Evolutionary conservation across 2,113 vertebrate genomes (phyloP).

Genomic region (Apus apus): DNA sequence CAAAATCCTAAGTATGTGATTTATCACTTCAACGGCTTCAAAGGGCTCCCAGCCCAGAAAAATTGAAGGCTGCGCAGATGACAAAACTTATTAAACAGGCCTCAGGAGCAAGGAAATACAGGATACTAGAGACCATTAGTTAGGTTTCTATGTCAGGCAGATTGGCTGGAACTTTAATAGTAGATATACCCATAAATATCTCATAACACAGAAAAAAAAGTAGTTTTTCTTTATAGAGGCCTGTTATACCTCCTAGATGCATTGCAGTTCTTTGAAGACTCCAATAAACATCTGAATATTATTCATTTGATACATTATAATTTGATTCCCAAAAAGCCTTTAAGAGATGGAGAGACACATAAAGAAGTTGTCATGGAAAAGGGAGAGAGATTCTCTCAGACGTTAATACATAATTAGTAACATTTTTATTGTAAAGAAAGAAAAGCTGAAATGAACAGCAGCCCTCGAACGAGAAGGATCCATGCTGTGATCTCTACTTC

Average conservation of each 20-base stretch:
- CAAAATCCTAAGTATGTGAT: constrained; percentile 16
- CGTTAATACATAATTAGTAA: not conserved
- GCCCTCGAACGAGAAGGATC: not conserved
- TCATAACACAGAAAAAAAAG: not conserved
- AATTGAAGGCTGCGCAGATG: not conserved
- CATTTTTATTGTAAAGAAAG: not conserved
- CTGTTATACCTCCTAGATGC: not conserved
- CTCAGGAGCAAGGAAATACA: not conserved
- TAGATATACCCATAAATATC: not conserved
- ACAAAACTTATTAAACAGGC: not conserved
- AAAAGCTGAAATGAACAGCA: not conserved
- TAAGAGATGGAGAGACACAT: not conserved
- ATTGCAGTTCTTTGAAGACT: not conserved
- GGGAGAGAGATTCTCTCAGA: not conserved
- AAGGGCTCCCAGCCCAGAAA: not conserved
- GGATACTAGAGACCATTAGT: not conserved
- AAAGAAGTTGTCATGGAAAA: not conserved
- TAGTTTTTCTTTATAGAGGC: not conserved
- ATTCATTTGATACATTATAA: not conserved
- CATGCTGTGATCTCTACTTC: not conserved
- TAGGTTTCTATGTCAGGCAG: not conserved
- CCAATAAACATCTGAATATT: not conserved
- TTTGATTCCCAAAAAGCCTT: not conserved
- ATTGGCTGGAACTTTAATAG: not conserved
- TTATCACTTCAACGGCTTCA: not conserved